These are phyloP conservation scores for Anguilla pacifica DNA, from an alignment of 2,797 vertebrate species.

Conservation along the genomic window DNA sequence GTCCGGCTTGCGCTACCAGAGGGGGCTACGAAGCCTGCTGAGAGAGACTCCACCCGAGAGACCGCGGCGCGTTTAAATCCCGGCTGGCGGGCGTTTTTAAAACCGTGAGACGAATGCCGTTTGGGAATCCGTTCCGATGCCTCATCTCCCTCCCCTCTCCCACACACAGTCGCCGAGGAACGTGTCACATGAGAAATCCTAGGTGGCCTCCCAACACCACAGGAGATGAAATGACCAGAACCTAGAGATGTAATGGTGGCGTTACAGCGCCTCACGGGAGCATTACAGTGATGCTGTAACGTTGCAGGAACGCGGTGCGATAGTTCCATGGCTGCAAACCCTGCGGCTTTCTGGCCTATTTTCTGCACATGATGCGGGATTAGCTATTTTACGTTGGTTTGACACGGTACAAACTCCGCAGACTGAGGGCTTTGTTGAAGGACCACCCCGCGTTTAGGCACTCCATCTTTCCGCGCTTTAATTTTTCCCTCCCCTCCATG, in stretches of 20 bases:
- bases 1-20: not conserved
- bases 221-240: not conserved
- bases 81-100: not conserved
- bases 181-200: not conserved
- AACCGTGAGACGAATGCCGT: not conserved
- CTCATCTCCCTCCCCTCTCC: not conserved
- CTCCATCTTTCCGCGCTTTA: not conserved
- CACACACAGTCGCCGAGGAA: not conserved
- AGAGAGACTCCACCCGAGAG: not conserved
- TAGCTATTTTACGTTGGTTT: not conserved
- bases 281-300: not conserved
- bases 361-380: not conserved
- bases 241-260: not conserved
- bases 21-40: not conserved
- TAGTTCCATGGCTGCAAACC: not conserved
- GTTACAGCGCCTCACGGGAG: not conserved
- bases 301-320: not conserved
- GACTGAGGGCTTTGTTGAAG: not conserved
- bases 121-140: not conserved
- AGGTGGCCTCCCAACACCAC: not conserved
- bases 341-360: not conserved
- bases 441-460: not conserved
- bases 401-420: not conserved
- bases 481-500: not conserved
- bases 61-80: not conserved